Conservation (phyloP, 1,140 invertebrate species). For the Polypedilum pembai region DNA sequence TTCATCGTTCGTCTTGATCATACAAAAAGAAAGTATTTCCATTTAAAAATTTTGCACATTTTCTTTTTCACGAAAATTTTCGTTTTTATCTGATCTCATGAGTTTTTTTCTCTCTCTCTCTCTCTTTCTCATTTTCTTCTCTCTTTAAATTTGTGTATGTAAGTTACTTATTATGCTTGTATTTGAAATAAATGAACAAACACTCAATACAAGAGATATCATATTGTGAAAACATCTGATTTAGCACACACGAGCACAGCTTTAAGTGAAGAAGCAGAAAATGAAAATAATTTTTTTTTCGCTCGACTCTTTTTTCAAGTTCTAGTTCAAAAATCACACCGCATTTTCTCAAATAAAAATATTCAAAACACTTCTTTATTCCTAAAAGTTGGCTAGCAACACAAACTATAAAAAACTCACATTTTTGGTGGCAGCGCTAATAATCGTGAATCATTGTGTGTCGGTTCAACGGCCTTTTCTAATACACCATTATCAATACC, state of each 20-base stretch:
- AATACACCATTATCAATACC: background rate
- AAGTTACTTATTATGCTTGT: no score
- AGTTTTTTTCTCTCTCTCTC: no score
- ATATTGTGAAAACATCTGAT: background rate
- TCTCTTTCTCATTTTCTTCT: no score
- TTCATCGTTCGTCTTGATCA: no score
- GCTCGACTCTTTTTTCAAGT: background rate
- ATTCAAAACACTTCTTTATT: background rate
- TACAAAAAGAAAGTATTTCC: no score
- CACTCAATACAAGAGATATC: no score
- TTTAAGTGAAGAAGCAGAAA: background rate
- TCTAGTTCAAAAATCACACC: slow-evolving; percentile 5
- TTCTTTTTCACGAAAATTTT: no score
- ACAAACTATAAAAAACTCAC: background rate
- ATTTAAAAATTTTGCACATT: no score
- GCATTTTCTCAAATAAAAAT: slow-evolving; percentile 14
- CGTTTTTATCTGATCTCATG: no score
- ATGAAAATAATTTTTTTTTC: background rate
- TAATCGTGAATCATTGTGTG: background rate
- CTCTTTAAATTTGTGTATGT: no score
- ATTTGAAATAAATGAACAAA: no score
- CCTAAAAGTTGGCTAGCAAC: background rate
- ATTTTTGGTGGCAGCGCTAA: slow-evolving; percentile 15
- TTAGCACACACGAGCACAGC: background rate
- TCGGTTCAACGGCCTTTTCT: background rate